Conservation (phyloP, 2,113 vertebrate genomes). For the Orthochromis indermauri region DNA sequence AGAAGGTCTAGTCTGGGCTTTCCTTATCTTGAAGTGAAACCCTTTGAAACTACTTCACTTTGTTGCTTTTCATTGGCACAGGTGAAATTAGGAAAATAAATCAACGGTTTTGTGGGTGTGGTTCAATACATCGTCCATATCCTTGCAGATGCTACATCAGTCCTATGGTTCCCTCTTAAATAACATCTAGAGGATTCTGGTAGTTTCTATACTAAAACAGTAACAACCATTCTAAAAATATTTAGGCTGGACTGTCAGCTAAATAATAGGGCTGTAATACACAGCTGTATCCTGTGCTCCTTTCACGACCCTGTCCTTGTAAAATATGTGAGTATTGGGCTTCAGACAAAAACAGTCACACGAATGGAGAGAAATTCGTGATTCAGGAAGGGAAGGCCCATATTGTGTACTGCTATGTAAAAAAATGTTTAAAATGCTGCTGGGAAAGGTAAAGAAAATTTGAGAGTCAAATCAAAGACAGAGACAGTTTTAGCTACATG, state of each 20-base stretch:
- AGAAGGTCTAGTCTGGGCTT: background rate
- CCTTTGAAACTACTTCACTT: background rate
- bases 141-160: background rate
- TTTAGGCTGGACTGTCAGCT: background rate
- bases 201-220: background rate
- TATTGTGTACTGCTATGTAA: background rate
- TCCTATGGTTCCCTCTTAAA: background rate
- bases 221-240: background rate
- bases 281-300: background rate
- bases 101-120: background rate
- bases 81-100: too few species aligned
- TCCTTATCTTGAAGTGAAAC: background rate
- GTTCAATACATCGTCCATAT: background rate
- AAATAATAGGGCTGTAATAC: background rate
- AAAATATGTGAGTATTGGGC: background rate
- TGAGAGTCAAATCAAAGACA: background rate
- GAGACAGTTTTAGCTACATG: constrained; percentile 12
- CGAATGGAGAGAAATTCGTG: background rate
- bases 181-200: background rate
- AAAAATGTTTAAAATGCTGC: rapidly evolving
- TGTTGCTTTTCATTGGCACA: too few species aligned
- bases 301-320: background rate
- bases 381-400: background rate
- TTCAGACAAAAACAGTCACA: background rate
- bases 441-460: background rate